Evolutionary conservation across 1,140 invertebrate species (phyloP).

Genomic region (Bombus terrestris): DNA sequence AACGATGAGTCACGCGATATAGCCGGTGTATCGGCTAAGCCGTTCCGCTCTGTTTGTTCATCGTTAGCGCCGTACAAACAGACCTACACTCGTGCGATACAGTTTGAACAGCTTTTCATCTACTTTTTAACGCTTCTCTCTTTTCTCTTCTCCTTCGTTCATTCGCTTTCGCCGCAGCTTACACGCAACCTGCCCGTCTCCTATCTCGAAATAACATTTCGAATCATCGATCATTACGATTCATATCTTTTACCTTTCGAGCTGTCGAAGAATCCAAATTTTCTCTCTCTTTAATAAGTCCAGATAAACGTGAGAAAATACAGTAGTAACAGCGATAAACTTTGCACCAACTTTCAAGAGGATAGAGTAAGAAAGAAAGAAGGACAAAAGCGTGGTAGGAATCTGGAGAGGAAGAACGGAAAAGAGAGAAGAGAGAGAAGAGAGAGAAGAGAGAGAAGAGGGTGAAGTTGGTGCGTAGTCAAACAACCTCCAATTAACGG

Average conservation of each 20-base stretch:
- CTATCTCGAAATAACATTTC: background rate
- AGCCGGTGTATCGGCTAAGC: conserved; percentile 20
- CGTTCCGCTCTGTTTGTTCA: conserved; percentile 46
- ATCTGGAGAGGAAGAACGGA: background rate
- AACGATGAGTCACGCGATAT: conserved; percentile 38
- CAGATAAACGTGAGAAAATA: too few species aligned
- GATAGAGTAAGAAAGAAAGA: background rate
- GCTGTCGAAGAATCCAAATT: background rate
- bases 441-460: background rate
- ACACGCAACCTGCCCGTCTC: too few species aligned
- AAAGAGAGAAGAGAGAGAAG: background rate
- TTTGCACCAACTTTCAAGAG: too few species aligned
- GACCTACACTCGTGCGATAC: background rate
- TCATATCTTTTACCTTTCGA: background rate
- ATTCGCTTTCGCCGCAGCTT: too few species aligned
- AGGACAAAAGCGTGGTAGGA: background rate
- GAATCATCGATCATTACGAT: background rate
- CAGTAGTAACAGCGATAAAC: background rate
- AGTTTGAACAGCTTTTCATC: conserved; percentile 24
- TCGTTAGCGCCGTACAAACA: conserved; percentile 40
- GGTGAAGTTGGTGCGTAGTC: conserved; percentile 63
- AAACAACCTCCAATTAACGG: conserved; percentile 80
- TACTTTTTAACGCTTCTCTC: background rate
- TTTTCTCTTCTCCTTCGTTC: background rate
- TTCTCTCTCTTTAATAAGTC: background rate